Conservation (phyloP, 2,113 vertebrate species). For the Dasypus novemcinctus region DNA sequence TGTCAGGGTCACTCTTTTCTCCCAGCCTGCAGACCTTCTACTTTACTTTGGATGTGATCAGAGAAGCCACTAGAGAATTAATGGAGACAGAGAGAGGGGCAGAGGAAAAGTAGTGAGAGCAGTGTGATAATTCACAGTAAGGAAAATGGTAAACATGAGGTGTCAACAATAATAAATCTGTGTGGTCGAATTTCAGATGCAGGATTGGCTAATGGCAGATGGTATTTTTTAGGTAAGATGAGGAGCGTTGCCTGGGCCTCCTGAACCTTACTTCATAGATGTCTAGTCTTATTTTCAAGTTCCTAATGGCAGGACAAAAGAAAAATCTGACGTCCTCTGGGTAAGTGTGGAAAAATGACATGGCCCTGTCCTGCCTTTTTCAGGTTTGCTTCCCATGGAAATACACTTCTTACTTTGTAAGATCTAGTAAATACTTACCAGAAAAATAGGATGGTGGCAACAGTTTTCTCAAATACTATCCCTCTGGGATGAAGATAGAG, state of each 20-base stretch:
- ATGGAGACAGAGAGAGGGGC: background rate
- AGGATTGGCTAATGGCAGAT: background rate
- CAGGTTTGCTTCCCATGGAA: background rate
- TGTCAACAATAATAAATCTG: background rate
- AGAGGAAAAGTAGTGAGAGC: background rate
- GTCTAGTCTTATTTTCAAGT: background rate
- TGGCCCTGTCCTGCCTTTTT: background rate
- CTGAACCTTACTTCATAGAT: background rate
- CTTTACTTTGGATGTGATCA: background rate
- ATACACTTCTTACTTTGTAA: background rate
- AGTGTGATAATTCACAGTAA: background rate
- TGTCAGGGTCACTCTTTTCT: background rate
- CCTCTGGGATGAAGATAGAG: background rate
- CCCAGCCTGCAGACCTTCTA: background rate
- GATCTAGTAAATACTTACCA: background rate
- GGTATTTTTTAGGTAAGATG: fast-evolving
- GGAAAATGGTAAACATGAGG: background rate
- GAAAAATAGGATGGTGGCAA: background rate
- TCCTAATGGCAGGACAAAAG: background rate
- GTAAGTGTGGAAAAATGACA: background rate
- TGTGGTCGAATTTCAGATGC: background rate
- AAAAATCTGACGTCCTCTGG: background rate
- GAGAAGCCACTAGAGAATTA: conserved; percentile 1
- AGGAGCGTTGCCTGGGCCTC: background rate
- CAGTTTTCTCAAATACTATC: conserved; percentile 26